Conservation (phyloP, 2,888 invertebrate genomes). For the Timema podura region DNA sequence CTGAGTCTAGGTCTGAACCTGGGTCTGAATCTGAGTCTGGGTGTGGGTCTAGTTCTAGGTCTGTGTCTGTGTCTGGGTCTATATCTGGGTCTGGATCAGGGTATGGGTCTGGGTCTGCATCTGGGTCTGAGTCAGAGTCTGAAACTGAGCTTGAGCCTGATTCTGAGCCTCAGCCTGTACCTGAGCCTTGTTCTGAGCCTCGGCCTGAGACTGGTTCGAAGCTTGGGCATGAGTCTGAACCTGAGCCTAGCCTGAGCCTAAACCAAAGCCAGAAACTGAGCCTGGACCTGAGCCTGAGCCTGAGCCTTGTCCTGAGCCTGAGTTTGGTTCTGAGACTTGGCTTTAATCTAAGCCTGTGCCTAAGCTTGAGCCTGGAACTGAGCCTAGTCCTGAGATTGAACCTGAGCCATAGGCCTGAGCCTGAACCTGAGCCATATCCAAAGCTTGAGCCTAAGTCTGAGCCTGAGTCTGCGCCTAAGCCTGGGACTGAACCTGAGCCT, state of each 20-base stretch:
- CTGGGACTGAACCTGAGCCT: conserved; percentile 27
- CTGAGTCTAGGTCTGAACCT: conserved; percentile 5
- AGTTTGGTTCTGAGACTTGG: neutral
- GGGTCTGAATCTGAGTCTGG: conserved; percentile 9
- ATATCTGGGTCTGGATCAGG: conserved; percentile 3
- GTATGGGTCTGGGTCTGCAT: neutral
- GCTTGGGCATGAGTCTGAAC: neutral
- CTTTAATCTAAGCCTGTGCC: neutral
- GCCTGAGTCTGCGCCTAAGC: conserved; percentile 5
- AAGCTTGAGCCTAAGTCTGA: conserved; percentile 27
- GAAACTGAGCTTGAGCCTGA: neutral
- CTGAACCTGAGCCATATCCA: conserved; percentile 28
- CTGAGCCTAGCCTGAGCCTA: neutral
- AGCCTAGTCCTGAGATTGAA: conserved; percentile 21
- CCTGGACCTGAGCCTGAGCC: conserved; percentile 7
- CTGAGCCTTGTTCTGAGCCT: neutral
- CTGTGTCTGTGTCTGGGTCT: conserved; percentile 8
- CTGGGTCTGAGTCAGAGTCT: neutral
- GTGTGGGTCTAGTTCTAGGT: neutral
- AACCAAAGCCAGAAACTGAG: conserved; percentile 17
- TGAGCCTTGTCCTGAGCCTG: neutral
- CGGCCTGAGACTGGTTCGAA: neutral
- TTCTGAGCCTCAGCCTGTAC: neutral
- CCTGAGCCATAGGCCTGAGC: conserved; percentile 24
- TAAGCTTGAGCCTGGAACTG: neutral